Conservation (phyloP, 37 sponge, comb jelly and placozoan species). For the Ianthella basta region DNA sequence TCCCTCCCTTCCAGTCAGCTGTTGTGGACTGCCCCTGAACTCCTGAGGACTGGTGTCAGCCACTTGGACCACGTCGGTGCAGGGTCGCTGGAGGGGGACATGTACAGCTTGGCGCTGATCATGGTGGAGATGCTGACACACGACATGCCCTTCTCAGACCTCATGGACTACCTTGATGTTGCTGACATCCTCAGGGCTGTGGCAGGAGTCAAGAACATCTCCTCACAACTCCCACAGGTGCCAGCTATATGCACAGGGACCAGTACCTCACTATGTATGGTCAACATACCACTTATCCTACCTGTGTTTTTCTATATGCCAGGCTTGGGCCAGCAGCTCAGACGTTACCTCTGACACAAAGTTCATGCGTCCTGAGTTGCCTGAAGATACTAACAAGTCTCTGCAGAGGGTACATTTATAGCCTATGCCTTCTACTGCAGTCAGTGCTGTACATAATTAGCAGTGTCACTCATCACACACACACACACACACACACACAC, state of each 20-base stretch:
- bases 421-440: too few species aligned
- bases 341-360: not conserved
- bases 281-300: not conserved
- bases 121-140: constrained; percentile 54
- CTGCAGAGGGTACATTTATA: not conserved
- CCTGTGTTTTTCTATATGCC: not conserved
- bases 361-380: not conserved
- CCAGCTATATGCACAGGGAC: not conserved
- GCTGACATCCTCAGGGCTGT: constrained; percentile 54
- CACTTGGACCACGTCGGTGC: constrained; percentile 60
- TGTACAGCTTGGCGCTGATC: constrained; percentile 66
- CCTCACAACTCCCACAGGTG: constrained; percentile 31
- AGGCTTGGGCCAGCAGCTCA: not conserved
- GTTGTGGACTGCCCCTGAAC: constrained; percentile 64
- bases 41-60: constrained; percentile 43
- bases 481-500: too few species aligned
- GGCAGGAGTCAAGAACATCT: constrained; percentile 47
- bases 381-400: not conserved
- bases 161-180: constrained; percentile 53
- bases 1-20: constrained; percentile 28
- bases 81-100: constrained; percentile 57
- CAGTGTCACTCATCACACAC: too few species aligned
- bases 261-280: not conserved
- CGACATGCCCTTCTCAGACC: constrained; percentile 57
- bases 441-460: too few species aligned